Evolutionary conservation across 2,113 vertebrate genomes (phyloP).

Genomic region (Felis catus): F.catus_Fca126_mat1.0 CM031412.1:49623501-49624000

Average conservation of each 20-base stretch:
- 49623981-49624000: not conserved
- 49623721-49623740: not conserved
- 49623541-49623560: not conserved
- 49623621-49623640: not conserved
- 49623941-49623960: slow-evolving; percentile 27
- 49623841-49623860: not conserved
- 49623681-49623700: not conserved
- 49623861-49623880: not conserved
- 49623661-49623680: slow-evolving; percentile 33
- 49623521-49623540: not conserved
- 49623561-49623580: not conserved
- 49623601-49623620: not conserved
- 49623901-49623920: not conserved
- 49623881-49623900: not conserved
- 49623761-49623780: not conserved
- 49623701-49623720: not conserved
- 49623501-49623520: not conserved
- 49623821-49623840: not conserved
- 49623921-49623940: not conserved
- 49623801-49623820: not conserved
- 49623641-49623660: not conserved
- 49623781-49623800: not conserved
- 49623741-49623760: not conserved
- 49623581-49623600: not conserved
- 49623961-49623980: not conserved